phyloP scores from a whole-genome alignment of 2,888 invertebrate species.

The Molorchus minor region DNA sequence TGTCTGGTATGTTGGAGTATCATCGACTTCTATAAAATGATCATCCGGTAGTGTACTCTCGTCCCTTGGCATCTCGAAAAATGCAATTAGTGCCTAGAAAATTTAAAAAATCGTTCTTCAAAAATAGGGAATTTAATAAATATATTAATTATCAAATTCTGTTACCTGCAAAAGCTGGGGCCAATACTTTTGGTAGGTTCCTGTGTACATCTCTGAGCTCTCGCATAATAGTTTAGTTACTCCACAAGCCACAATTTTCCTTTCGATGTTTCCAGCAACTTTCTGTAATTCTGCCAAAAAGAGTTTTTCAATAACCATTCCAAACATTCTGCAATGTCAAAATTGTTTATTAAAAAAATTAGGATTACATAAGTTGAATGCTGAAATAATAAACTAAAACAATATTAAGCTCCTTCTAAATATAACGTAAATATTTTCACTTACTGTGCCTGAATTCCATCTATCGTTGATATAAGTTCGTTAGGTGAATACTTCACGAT shows the following conservation, averaged over 20 bases:
- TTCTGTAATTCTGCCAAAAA: conserved; percentile 88
- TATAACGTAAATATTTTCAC: conserved; percentile 49
- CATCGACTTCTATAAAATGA: conserved; percentile 89
- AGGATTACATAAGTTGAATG: background rate
- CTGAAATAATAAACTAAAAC: no score
- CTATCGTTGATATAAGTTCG: conserved; percentile 79
- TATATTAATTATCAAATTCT: background rate
- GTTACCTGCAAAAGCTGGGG: conserved; percentile 67
- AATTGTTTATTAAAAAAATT: no score
- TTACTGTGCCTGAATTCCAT: conserved; percentile 86
- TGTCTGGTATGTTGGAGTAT: conserved; percentile 85
- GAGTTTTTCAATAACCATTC: conserved; percentile 93
- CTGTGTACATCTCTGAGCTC: conserved; percentile 72
- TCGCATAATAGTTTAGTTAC: conserved; percentile 86
- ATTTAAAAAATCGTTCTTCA: no score
- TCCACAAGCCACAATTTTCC: conserved; percentile 92
- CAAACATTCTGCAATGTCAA: conserved; percentile 79
- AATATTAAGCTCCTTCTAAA: conserved; percentile 9
- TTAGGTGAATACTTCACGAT: conserved; percentile 82
- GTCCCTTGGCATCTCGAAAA: conserved; percentile 91
- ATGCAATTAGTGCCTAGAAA: conserved; percentile 77
- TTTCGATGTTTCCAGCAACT: conserved; percentile 82
- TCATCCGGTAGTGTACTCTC: conserved; percentile 82
- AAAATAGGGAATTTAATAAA: background rate
- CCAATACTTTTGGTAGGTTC: conserved; percentile 74